Evolutionary conservation across 2,113 vertebrate genomes (phyloP).

Genomic region (Albula glossodonta): DNA sequence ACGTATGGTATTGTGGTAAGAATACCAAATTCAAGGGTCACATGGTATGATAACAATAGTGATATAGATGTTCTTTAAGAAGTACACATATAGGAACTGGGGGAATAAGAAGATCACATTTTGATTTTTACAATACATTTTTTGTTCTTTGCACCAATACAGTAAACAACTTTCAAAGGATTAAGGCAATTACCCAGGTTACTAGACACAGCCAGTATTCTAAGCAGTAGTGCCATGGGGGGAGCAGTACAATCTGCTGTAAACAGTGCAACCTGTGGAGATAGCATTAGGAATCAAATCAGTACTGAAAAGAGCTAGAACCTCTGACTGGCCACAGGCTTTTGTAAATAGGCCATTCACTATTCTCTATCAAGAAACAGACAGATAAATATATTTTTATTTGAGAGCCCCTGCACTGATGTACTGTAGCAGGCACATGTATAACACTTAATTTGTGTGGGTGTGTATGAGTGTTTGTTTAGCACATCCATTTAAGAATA

Average conservation of each 20-base stretch:
- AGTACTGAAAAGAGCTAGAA: neutral
- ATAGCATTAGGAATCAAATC: too few relatives aligned
- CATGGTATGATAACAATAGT: too few relatives aligned
- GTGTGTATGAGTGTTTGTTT: neutral
- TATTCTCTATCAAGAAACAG: neutral
- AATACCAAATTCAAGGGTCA: too few relatives aligned
- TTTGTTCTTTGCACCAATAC: too few relatives aligned
- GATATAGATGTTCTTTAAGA: too few relatives aligned
- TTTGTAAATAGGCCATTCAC: neutral
- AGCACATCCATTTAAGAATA: neutral
- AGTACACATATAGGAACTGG: too few relatives aligned
- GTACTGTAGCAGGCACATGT: neutral
- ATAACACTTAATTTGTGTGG: neutral
- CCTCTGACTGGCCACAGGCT: neutral
- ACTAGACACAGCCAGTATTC: neutral
- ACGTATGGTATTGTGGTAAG: too few relatives aligned
- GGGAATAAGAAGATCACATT: too few relatives aligned
- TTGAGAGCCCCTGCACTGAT: neutral
- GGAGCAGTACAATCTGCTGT: neutral
- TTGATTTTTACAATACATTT: too few relatives aligned
- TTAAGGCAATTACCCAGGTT: neutral
- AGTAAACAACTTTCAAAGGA: neutral
- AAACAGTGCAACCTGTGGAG: neutral
- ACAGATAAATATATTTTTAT: neutral
- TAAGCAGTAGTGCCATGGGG: neutral